Evolutionary conservation across 1,140 invertebrate genomes (phyloP).

Genomic region (Aphelenchoides fujianensis): DNA sequence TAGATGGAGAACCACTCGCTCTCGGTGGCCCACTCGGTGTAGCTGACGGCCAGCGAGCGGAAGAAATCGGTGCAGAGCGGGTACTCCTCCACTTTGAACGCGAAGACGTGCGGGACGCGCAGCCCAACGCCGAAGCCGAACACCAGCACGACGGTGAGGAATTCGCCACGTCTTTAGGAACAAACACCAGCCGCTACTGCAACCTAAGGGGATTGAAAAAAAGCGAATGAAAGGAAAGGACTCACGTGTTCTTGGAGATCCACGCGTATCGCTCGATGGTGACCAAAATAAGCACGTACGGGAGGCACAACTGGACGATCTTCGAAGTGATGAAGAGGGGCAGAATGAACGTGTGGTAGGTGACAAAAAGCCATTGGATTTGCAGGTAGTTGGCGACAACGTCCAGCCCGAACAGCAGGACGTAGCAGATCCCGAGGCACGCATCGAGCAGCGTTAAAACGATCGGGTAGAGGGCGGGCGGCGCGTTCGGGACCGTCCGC

Average conservation of each 20-base stretch:
- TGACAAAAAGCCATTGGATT: slow-evolving; percentile 32
- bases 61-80: slow-evolving; percentile 47
- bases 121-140: slow-evolving; percentile 33
- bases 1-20: slow-evolving; percentile 27
- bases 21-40: slow-evolving; percentile 32
- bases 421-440: slow-evolving; percentile 55
- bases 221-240: too few relatives aligned
- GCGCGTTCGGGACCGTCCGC: slow-evolving; percentile 39
- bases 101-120: slow-evolving; percentile 41
- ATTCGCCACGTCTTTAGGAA: slow-evolving; percentile 35
- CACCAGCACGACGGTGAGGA: slow-evolving; percentile 30
- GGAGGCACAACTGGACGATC: slow-evolving; percentile 48
- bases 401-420: slow-evolving; percentile 56
- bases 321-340: slow-evolving; percentile 42
- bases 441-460: slow-evolving; percentile 52
- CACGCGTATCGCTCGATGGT: slow-evolving; percentile 53
- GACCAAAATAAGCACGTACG: slow-evolving; percentile 55
- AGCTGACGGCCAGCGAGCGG: slow-evolving; percentile 26
- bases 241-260: slow-evolving; percentile 28
- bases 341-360: slow-evolving; percentile 49
- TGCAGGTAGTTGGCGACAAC: slow-evolving; percentile 48
- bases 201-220: too few relatives aligned
- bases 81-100: slow-evolving; percentile 39
- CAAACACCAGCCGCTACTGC: slow-evolving; percentile 12
- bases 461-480: slow-evolving; percentile 56